These are phyloP conservation scores for Laupala kohalensis DNA, from an alignment of 1,140 invertebrate genomes.

Conservation along the genomic window DNA sequence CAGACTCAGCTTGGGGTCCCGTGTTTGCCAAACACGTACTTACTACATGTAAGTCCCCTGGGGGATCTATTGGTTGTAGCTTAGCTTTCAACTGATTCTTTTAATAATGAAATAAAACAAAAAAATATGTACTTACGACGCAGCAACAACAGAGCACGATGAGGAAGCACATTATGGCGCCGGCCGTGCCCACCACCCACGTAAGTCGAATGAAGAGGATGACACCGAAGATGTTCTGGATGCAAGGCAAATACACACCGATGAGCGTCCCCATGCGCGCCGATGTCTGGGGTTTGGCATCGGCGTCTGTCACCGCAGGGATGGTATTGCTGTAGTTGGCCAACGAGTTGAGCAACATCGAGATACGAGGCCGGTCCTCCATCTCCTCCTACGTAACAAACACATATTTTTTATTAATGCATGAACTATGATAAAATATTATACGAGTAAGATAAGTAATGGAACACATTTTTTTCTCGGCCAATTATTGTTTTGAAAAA, in stretches of 20 bases:
- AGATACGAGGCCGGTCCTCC: slow-evolving; percentile 71
- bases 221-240: slow-evolving; percentile 99
- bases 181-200: slow-evolving; percentile 98
- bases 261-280: slow-evolving; percentile 91
- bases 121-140: slow-evolving; percentile 55
- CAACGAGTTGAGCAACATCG: slow-evolving; percentile 74
- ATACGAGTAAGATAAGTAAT: too few species aligned
- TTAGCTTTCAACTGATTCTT: too few species aligned
- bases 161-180: slow-evolving; percentile 81
- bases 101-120: too few species aligned
- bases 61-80: too few species aligned
- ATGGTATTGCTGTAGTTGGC: slow-evolving; percentile 89
- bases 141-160: slow-evolving; percentile 94
- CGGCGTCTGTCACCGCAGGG: slow-evolving; percentile 68
- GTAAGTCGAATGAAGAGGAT: slow-evolving; percentile 98
- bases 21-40: too few species aligned
- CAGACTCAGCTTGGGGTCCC: too few species aligned
- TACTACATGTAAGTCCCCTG: too few species aligned
- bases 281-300: slow-evolving; percentile 37
- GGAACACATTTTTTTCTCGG: too few species aligned
- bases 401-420: neutral
- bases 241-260: slow-evolving; percentile 95
- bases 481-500: too few species aligned
- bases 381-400: slow-evolving; percentile 60
- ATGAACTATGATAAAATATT: too few species aligned